phyloP scores from a whole-genome alignment of 2,888 invertebrate genomes.

The Danaus chrysippus region DNA sequence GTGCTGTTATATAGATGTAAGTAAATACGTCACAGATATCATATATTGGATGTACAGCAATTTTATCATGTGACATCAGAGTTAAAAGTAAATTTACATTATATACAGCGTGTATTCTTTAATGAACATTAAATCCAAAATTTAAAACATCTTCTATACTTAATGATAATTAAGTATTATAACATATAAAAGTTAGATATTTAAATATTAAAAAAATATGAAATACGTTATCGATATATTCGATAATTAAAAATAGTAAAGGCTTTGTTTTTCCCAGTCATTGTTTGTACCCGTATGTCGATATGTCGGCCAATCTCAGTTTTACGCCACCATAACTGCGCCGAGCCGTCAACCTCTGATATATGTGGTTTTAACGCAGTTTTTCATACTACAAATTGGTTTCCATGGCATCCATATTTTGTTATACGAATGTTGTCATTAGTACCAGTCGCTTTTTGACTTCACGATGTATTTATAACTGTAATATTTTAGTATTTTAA shows the following conservation, averaged over 20 bases:
- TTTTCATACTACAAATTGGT: constrained; percentile 33
- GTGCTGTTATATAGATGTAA: constrained; percentile 20
- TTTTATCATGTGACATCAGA: neutral
- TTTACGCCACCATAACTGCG: constrained; percentile 53
- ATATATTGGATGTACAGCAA: neutral
- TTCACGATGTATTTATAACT: no score
- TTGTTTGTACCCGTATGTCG: constrained; percentile 1
- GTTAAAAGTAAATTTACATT: neutral
- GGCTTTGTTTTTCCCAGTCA: neutral
- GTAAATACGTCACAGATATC: constrained; percentile 26
- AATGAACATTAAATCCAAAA: neutral
- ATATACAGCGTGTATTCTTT: neutral
- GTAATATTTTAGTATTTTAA: no score
- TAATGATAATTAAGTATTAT: no score
- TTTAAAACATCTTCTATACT: no score
- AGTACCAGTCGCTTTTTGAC: no score
- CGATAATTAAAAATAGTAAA: constrained; percentile 1
- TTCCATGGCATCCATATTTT: constrained; percentile 4
- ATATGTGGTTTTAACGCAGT: constrained; percentile 43
- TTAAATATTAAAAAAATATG: neutral
- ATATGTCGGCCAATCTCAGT: constrained; percentile 40
- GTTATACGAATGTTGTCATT: constrained; percentile 2
- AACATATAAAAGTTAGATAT: no score
- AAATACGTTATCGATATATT: neutral
- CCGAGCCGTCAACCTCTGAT: constrained; percentile 40